Conservation (phyloP, 2,888 invertebrate genomes). For the Acanthopleura granulata region DNA sequence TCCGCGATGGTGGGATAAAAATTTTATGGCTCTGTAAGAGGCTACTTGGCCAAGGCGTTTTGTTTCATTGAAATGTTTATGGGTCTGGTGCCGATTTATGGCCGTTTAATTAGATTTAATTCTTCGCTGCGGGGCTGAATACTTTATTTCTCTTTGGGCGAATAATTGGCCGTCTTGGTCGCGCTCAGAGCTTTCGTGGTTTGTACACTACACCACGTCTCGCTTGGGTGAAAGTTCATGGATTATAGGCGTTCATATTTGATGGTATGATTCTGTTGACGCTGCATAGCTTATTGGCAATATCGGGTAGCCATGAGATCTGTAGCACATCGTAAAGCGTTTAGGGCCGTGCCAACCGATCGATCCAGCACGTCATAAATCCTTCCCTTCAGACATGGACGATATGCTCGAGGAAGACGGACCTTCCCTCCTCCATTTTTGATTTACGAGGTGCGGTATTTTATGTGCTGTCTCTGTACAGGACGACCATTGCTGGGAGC, state of each 20-base stretch:
- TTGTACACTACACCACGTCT: no score
- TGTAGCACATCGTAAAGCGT: neutral
- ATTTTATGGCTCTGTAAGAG: slow-evolving; percentile 1
- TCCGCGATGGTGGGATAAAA: slow-evolving; percentile 2
- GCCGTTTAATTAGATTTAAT: slow-evolving; percentile 1
- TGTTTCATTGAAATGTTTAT: no score
- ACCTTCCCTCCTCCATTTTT: slow-evolving; percentile 3
- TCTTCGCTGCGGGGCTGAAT: neutral
- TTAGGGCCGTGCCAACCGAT: neutral
- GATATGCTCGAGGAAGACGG: neutral
- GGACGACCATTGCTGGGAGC: neutral
- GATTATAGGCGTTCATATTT: no score
- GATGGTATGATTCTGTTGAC: no score
- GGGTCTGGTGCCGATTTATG: neutral
- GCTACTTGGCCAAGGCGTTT: no score
- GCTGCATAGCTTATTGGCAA: neutral
- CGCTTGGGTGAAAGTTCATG: no score
- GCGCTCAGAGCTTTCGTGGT: no score
- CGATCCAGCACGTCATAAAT: slow-evolving; percentile 17
- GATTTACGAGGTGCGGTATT: slow-evolving; percentile 10
- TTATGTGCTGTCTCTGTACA: neutral
- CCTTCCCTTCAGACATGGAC: neutral
- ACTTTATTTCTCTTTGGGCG: neutral
- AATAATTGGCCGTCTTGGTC: neutral
- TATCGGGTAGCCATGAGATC: neutral